Percentiles rank a stretch among this genome's conserved stretches.
Conservation (phyloP, 2,797 vertebrate genomes). For the Onychomys leucogaster region DNA sequence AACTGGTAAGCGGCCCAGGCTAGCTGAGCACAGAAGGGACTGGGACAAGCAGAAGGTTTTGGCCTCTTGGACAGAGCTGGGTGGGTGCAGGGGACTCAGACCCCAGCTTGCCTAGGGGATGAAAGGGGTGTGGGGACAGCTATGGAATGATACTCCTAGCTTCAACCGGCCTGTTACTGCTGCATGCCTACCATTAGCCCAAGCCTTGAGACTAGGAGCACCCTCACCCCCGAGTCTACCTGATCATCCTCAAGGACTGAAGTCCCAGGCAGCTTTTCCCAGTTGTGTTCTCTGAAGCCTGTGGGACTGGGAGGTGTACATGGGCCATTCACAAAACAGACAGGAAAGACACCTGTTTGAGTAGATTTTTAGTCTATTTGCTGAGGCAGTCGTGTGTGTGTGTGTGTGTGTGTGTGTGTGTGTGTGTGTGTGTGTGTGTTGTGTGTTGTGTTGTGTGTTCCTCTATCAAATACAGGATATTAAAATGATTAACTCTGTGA, state of each 20-base stretch:
- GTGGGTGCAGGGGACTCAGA: not conserved
- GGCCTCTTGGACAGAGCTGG: slow-evolving; percentile 12
- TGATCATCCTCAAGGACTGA: not conserved
- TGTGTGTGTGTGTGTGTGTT: not conserved
- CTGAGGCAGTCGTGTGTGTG: not conserved
- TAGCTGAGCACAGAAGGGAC: not conserved
- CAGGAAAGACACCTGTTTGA: slow-evolving; percentile 78
- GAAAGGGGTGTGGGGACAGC: no score
- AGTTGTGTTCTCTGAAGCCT: not conserved
- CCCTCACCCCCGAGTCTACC: not conserved
- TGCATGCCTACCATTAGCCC: not conserved
- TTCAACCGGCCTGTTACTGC: slow-evolving; percentile 69
- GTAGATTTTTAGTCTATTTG: not conserved
- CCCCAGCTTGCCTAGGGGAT: slow-evolving; percentile 86
- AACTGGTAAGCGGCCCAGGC: slow-evolving; percentile 67
- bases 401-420: not conserved
- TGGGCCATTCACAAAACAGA: slow-evolving; percentile 45
- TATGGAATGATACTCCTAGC: not conserved
- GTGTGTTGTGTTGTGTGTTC: no score
- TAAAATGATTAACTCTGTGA: slow-evolving; percentile 22
- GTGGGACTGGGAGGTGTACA: not conserved
- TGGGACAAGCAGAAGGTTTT: not conserved
- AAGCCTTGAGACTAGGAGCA: not conserved
- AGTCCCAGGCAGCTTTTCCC: not conserved
- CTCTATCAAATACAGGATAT: slow-evolving; percentile 13